phyloP scores from a whole-genome alignment of 2,888 invertebrate genomes.

The Stramonita haemastoma region DNA sequence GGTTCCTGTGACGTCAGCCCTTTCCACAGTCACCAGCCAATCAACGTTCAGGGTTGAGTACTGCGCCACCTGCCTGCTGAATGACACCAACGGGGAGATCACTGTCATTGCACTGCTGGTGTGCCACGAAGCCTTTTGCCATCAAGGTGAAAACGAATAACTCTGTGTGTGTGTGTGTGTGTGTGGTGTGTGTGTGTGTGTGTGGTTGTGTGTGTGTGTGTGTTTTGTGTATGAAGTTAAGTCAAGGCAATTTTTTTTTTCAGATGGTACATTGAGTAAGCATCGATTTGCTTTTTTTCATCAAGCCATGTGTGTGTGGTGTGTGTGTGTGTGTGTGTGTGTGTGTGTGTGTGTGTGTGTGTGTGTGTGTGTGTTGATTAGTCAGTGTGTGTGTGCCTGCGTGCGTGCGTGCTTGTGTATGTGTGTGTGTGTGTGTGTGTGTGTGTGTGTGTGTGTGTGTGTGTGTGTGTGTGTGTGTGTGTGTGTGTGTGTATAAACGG shows the following conservation, averaged over 20 bases:
- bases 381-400: background rate
- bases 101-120: constrained; percentile 40
- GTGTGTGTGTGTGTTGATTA: too few relatives aligned
- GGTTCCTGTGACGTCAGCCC: background rate
- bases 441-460: constrained; percentile 6
- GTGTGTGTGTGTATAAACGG: too few relatives aligned
- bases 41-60: constrained; percentile 28
- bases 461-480: too few relatives aligned
- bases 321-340: too few relatives aligned
- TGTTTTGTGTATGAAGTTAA: too few relatives aligned
- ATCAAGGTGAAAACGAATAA: constrained; percentile 21
- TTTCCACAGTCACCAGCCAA: constrained; percentile 27
- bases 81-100: constrained; percentile 45
- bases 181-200: constrained; percentile 8
- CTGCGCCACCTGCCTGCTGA: constrained; percentile 41
- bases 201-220: background rate
- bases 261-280: too few relatives aligned
- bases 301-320: too few relatives aligned
- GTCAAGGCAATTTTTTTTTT: too few relatives aligned
- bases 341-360: too few relatives aligned
- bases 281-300: too few relatives aligned
- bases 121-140: constrained; percentile 39
- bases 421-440: background rate
- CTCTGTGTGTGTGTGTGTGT: background rate
- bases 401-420: background rate